Evolutionary conservation across 2,888 invertebrate genomes (phyloP).

Genomic region (Autographa pulchrina): DNA sequence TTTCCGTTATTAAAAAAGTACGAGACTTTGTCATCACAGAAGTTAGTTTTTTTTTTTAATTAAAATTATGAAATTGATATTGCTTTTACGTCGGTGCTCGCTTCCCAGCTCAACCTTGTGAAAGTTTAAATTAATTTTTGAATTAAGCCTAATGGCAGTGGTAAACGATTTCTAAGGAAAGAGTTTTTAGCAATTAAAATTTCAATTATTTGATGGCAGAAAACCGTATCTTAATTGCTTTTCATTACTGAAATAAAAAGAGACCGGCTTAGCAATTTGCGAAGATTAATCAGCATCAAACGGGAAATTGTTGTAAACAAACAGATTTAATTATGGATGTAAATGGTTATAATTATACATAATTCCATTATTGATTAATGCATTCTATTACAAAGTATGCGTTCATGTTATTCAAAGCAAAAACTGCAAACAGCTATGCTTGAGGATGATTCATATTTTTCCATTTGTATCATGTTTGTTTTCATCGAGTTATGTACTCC

Average conservation of each 20-base stretch:
- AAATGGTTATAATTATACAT: constrained; percentile 27
- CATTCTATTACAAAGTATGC: constrained; percentile 22
- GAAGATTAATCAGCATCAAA: constrained; percentile 57
- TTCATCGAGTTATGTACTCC: constrained; percentile 3
- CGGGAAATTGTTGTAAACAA: constrained; percentile 58
- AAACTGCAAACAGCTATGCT: constrained; percentile 36
- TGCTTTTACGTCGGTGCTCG: constrained; percentile 85
- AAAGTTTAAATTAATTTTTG: constrained; percentile 90
- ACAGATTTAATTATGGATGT: constrained; percentile 52
- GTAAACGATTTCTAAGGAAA: constrained; percentile 87
- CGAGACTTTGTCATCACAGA: constrained; percentile 88
- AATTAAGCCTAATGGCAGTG: constrained; percentile 88
- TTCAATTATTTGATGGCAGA: constrained; percentile 82
- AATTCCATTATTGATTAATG: constrained; percentile 45
- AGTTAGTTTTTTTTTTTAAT: constrained; percentile 88
- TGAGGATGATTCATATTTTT: constrained; percentile 35
- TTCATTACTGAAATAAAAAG: constrained; percentile 74
- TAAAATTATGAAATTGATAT: constrained; percentile 90
- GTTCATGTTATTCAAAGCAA: constrained; percentile 36
- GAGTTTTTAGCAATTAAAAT: constrained; percentile 86
- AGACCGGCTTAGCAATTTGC: constrained; percentile 65
- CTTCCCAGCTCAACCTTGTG: constrained; percentile 85
- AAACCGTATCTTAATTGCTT: constrained; percentile 81
- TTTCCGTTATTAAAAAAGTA: constrained; percentile 90
- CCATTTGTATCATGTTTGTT: constrained; percentile 41